A percentile compares a stretch with the other conserved stretches of the same genome.
These are phyloP conservation scores for Xiphorhynchus elegans DNA, from an alignment of 2,113 vertebrate species.

Conservation along the genomic window DNA sequence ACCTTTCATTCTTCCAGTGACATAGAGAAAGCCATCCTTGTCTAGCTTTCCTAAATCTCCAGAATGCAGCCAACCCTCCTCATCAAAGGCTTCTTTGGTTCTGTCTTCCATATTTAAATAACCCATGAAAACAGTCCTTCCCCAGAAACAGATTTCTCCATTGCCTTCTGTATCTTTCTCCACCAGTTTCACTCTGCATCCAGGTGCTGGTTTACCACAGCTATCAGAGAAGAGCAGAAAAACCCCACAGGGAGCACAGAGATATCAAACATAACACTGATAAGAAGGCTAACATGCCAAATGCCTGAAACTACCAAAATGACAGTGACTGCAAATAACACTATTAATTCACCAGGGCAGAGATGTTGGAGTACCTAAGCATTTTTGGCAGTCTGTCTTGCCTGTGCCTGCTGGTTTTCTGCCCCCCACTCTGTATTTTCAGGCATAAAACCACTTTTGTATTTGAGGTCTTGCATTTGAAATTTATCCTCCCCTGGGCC, in stretches of 20 bases:
- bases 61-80: conserved; percentile 88
- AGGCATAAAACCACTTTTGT: neutral
- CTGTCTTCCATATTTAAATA: conserved; percentile 89
- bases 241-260: neutral
- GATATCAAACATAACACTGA: neutral
- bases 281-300: neutral
- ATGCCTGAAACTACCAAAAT: neutral
- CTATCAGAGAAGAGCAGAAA: conserved; percentile 47
- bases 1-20: conserved; percentile 91
- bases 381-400: neutral
- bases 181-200: conserved; percentile 82
- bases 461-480: neutral
- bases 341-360: neutral
- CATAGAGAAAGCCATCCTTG: conserved; percentile 85
- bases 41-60: conserved; percentile 85
- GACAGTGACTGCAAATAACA: neutral
- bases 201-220: conserved; percentile 84
- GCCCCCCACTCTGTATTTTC: neutral
- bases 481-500: neutral
- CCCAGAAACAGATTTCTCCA: conserved; percentile 90
- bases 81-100: conserved; percentile 82
- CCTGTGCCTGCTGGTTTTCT: neutral
- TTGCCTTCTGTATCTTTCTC: conserved; percentile 77
- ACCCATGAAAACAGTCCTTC: conserved; percentile 90
- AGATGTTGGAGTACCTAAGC: neutral